Evolutionary conservation across 2,113 vertebrate genomes (phyloP), one percentile per base, ranked within the genome.

Genomic region (Cebidichthys violaceus): DNA sequence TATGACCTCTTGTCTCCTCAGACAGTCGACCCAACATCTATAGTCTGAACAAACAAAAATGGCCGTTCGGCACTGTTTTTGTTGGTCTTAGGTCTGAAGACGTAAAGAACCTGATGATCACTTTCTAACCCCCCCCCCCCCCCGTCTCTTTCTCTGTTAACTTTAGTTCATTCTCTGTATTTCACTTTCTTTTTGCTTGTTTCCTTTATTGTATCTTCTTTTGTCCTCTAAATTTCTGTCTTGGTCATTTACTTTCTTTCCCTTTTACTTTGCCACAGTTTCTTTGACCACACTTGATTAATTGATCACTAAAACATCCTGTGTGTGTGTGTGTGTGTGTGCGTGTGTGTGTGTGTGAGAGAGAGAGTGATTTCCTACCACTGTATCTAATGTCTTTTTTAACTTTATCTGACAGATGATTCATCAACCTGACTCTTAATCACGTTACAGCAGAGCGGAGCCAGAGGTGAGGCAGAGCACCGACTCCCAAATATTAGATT

Each of bases 331-430:
- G 59, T 75, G 52, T 74, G 57, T 62, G 72, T 59, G 43, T 79
- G 76, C 39, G 54, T 61, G 64, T 78, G 61, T 60, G 43, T 64
- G 24, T 66, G 43, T 31, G 52, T 6, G 33, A 6, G 47, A 20
- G 43, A 45, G 43, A 45, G 57, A 31, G 14, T 62, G 45, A 33
- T 29, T 41, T 60, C 39, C 66, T 47, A 41, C 31, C 52, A 15
- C 70, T 68, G 68, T 52, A 70, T 37, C 68, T 90, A 86, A 92
- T 91, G 89, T 31, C 41, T 83, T 74, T 71, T 79, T 78, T 85
- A 92, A 93, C 77, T 35, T 75, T 33, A 35, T 31, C 69, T 81
- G 92, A 87, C 91, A 91, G 91, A 76, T 45, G 70, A 93, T 93
- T 85, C 85, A 91, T 93, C 92, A 91, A 50, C 2, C 68, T 1